Percentiles rank a stretch among this genome's conserved stretches.
phyloP scores from a whole-genome alignment of 2,888 invertebrate genomes.

The Amblyjoppa fuscipennis region DNA sequence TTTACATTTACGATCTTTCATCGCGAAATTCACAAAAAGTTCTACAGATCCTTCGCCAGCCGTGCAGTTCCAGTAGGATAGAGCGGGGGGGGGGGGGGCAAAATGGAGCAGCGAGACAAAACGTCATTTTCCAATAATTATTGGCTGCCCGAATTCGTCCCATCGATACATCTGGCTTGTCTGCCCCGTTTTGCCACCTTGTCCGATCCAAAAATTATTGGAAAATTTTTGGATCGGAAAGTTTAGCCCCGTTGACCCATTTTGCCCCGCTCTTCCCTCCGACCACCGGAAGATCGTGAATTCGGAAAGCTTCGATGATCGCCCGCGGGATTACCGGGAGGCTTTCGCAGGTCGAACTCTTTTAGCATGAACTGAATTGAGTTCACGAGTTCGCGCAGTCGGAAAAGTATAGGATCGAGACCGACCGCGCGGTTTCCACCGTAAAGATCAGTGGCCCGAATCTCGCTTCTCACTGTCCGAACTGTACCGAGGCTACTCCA shows the following conservation, averaged over 20 bases:
- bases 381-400: background rate
- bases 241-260: too few relatives aligned
- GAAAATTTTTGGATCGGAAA: too few relatives aligned
- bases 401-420: background rate
- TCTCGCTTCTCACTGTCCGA: constrained; percentile 65
- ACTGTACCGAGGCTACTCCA: constrained; percentile 7
- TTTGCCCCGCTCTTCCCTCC: too few relatives aligned
- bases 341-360: background rate
- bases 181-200: too few relatives aligned
- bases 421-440: constrained; percentile 62
- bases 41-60: background rate
- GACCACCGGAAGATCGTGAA: background rate
- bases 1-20: too few relatives aligned
- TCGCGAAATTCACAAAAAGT: too few relatives aligned
- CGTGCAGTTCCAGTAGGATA: background rate
- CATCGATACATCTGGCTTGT: too few relatives aligned
- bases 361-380: background rate
- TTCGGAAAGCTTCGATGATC: background rate
- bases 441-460: constrained; percentile 79
- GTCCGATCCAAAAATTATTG: too few relatives aligned
- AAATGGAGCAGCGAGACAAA: too few relatives aligned
- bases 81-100: too few relatives aligned
- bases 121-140: too few relatives aligned
- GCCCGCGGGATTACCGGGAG: background rate
- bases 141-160: too few relatives aligned